Evolutionary conservation across 1,140 invertebrate genomes (phyloP), one percentile per base, ranked within the genome.

Genomic region (Microplitis mediator): DNA sequence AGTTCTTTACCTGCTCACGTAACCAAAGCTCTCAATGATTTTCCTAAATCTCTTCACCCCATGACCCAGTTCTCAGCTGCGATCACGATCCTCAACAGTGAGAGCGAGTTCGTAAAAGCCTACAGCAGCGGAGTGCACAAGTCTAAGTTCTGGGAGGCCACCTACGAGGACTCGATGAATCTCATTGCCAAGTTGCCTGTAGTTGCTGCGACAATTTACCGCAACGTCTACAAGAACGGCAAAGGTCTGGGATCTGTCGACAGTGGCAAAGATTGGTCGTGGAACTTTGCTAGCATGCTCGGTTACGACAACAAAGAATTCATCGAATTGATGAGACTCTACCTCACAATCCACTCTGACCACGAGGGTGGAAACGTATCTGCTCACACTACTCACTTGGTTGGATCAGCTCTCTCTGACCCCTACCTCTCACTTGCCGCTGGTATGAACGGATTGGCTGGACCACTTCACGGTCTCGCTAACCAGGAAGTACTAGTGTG

Each of bases 281-380:
- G 91, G 77, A 99, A 99, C 87, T 99, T 98, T 85, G 90, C 93
- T 65, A 91, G 90, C 76, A 98, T 98, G 95, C 89, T 99, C 11
- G 97, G 97, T 58, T 98, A 95, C 86, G 93, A 96, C 66, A 91
- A 96, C 80, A 87, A 91, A 8, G 84, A 93, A 77, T 98, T 99
- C 87, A 94, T 93, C 36, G 97, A 99, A 83, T 90, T 98, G 35
- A 93, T 99, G 93, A 90, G 97, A 73, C 90, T 99, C 13, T 99
- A 99, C 82, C 90, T 99, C 72, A 98, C 97, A 62, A 98, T 99
- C 78, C 97, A 99, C 90, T 95, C 93, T 87, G 96, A 98, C 84
- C 96, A 98, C 88, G 96, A 98, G 87, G 96, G 97, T 75, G 97
- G 97, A 75, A 99, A 99, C 84, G 97, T 99, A 0, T 94, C 93